Evolutionary conservation across 2,888 invertebrate species (phyloP), one percentile per base, ranked within the genome.

Genomic region (Eupithecia dodoneata): DNA sequence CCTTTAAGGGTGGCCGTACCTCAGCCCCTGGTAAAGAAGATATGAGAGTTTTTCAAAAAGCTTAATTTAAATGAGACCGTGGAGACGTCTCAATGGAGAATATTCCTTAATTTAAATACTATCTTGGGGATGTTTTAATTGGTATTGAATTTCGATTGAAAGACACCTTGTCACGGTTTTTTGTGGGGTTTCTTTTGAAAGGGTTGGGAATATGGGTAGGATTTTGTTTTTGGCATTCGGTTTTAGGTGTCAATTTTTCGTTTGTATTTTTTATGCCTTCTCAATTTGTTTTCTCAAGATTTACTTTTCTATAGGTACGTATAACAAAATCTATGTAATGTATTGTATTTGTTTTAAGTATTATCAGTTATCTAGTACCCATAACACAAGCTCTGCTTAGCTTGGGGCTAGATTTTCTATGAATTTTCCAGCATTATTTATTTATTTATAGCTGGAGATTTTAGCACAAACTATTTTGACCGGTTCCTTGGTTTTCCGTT

Each of bases 11-110:
- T 73, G 73, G 79, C 94, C 18, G 55, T 59, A 91, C 93, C 93
- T 91, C 81, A 88, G 89, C 93, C 93, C 88, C 92, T 91, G 92
- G 89, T 92, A 93, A 94, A 93, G 93, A 93, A 94, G 94, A 95
- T 95, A 94, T 95, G 94, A 93, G 94, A 93, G 91, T 94, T 94
- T 94, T 94, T 94, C 93, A 93, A 93, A 93, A 94, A 94, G 94
- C 95, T 94, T 95, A 94, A 95, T 95, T 95, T 94, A 94, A 94
- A 95, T 94, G 93, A 94, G 94, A 85, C 91, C 89, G 90, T 87
- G 80, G 92, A 90, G 90, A 93, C 90, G 91, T 87, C 93, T 93
- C 93, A 93, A 94, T 94, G 92, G 87, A 74, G 91, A 91, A 93
- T 94, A 93, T 94, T 92, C 92, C 90, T 92, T 94, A 93, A 94